Conservation (phyloP, 2,888 invertebrate genomes). For the Eretmocerus hayati region DNA sequence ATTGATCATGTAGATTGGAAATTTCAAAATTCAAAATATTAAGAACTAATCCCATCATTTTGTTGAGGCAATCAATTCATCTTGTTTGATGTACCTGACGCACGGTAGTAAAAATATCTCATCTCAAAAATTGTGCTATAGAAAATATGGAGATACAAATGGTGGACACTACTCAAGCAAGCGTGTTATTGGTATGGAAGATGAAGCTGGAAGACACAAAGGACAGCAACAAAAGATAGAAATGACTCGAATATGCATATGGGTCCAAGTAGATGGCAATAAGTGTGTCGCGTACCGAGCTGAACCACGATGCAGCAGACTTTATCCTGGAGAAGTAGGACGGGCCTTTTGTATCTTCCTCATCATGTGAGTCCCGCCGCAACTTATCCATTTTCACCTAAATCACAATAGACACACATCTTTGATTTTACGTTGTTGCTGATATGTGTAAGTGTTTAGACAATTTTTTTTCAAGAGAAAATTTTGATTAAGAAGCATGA, state of each 20-base stretch:
- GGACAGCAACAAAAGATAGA: background rate
- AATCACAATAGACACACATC: conserved; percentile 44
- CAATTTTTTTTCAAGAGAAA: too few species aligned
- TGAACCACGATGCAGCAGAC: conserved; percentile 42
- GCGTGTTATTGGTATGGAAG: background rate
- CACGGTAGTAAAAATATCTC: too few species aligned
- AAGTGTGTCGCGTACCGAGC: conserved; percentile 46
- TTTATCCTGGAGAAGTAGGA: conserved; percentile 44
- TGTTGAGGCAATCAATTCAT: too few species aligned
- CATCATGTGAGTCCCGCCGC: conserved; percentile 43
- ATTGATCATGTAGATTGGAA: too few species aligned
- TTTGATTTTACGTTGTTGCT: conserved; percentile 15
- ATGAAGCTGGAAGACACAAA: background rate
- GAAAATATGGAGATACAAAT: too few species aligned
- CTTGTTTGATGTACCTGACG: too few species aligned
- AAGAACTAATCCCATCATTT: too few species aligned
- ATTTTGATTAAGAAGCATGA: too few species aligned
- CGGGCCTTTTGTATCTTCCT: conserved; percentile 40
- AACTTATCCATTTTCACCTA: conserved; percentile 46
- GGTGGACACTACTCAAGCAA: conserved; percentile 6
- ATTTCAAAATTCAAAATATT: too few species aligned
- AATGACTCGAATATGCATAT: conserved; percentile 34
- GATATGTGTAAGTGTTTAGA: too few species aligned
- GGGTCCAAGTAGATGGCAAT: conserved; percentile 41
- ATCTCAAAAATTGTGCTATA: too few species aligned